These are phyloP conservation scores for Octopus sinensis DNA, from an alignment of 1,140 invertebrate species.

Conservation along the genomic window DNA sequence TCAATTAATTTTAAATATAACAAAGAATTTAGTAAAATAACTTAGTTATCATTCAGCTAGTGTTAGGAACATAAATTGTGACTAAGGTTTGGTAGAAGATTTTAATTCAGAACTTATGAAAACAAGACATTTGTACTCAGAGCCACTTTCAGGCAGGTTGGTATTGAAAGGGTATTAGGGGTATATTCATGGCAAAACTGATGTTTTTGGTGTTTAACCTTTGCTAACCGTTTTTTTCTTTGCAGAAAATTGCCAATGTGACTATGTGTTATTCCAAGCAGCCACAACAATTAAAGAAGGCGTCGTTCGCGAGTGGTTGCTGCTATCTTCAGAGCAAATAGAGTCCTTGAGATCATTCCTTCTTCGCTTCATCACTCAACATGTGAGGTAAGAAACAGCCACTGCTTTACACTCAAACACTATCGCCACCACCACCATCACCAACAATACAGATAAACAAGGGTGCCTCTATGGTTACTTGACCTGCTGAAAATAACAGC, in stretches of 20 bases:
- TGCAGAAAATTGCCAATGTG: constrained; percentile 71
- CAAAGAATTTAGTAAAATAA: too few relatives aligned
- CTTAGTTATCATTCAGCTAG: too few relatives aligned
- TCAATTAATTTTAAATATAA: too few relatives aligned
- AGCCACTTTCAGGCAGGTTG: background rate
- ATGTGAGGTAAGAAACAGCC: constrained; percentile 54
- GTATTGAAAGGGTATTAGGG: background rate
- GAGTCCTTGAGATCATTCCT: constrained; percentile 74
- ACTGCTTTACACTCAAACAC: too few relatives aligned
- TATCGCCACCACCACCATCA: too few relatives aligned
- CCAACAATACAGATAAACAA: too few relatives aligned
- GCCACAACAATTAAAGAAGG: constrained; percentile 79
- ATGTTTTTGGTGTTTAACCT: background rate
- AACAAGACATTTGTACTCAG: too few relatives aligned
- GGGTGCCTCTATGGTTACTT: too few relatives aligned
- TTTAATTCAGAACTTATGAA: too few relatives aligned
- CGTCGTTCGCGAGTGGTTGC: constrained; percentile 77
- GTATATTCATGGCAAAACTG: background rate
- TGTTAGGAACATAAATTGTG: too few relatives aligned
- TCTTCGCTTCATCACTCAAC: constrained; percentile 72
- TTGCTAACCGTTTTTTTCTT: constrained; percentile 23
- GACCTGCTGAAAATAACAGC: too few relatives aligned
- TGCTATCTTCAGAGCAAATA: constrained; percentile 68
- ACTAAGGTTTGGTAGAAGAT: too few relatives aligned
- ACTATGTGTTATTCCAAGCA: constrained; percentile 84